These are phyloP conservation scores for Aquatica leii DNA, from an alignment of 2,888 invertebrate species.

Conservation along the genomic window DNA sequence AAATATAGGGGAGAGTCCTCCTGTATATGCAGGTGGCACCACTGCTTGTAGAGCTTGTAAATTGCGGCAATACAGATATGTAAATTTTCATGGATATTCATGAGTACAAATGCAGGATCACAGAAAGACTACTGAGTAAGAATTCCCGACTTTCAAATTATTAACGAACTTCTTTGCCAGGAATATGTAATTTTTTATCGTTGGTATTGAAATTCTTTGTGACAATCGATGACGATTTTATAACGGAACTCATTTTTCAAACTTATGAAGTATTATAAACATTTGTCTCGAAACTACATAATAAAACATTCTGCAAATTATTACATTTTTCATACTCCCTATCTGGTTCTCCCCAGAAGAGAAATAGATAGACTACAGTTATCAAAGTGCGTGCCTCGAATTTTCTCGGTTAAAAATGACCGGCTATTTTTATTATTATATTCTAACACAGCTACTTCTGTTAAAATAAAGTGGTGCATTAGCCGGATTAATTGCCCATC, in stretches of 20 bases:
- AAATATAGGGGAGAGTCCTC: constrained; percentile 35
- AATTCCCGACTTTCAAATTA: constrained; percentile 30
- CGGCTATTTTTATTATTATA: constrained; percentile 43
- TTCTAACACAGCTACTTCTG: constrained; percentile 40
- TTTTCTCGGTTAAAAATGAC: constrained; percentile 46
- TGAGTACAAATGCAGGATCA: constrained; percentile 42
- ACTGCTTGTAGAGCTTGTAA: constrained; percentile 49
- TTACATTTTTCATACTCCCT: constrained; percentile 42
- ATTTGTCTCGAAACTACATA: constrained; percentile 19
- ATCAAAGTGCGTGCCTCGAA: constrained; percentile 45
- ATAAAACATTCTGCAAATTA: constrained; percentile 44
- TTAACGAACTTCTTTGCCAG: constrained; percentile 25
- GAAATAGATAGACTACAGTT: constrained; percentile 41
- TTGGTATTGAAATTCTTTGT: no score
- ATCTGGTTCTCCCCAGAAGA: constrained; percentile 33
- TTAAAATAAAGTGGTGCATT: constrained; percentile 46
- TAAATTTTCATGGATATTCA: constrained; percentile 52
- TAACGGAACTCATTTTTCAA: no score
- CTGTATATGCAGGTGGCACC: constrained; percentile 48
- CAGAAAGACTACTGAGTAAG: constrained; percentile 35
- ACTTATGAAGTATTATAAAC: no score
- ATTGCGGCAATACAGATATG: constrained; percentile 52
- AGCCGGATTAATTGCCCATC: constrained; percentile 45
- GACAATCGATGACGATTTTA: no score
- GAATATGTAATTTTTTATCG: no score